Base-by-base conservation (phyloP, 2,888 invertebrate genomes). In the Elegia similella region DNA sequence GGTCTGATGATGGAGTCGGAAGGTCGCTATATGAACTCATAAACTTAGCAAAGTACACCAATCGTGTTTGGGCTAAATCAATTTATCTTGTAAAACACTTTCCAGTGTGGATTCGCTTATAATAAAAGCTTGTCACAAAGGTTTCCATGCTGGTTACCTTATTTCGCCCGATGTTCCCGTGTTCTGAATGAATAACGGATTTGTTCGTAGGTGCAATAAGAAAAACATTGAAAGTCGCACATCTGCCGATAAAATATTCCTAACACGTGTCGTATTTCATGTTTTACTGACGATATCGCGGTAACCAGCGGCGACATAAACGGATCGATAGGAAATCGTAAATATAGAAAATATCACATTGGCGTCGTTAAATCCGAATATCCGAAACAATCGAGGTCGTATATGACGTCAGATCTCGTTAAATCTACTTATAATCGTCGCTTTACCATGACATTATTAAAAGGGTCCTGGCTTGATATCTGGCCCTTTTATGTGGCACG, bases 351-450 rank as follows among this genome's bases (percentile, higher is more conserved):
- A n/a, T n/a, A n/a, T n/a, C n/a, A n/a, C n/a, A 72, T 69, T 70
- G 66, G 69, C 67, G 68, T 77, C 68, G 72, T 75, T 72, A 75
- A 73, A 71, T 68, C 73, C 69, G 65, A 43, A 54, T 54, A 54
- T 43, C 53, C 15, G 42, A 42, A 38, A 56, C 16, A 16, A 30
- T 23, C 75, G 77, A 77, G 78, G 80, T 75, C 76, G 68, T 43
- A 32, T 61, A 61, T 82, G 82, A 83, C 82, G 81, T 73, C 50
- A 38, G 15, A 12, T 17, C 12, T 17, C 50, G 16, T 32, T 32
- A 6, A 48, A 32, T 32, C 30, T 10, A n/a, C n/a, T 38, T n/a
- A 38, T 12, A 38, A 3, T n/a, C n/a, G 12, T n/a, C 5, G 5
- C n/a, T 12, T 38, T 12, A 38, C 2, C 12, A 38, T 38, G n/a